Conservation (phyloP, 2,888 invertebrate species). For the Sacculina carcini region DNA sequence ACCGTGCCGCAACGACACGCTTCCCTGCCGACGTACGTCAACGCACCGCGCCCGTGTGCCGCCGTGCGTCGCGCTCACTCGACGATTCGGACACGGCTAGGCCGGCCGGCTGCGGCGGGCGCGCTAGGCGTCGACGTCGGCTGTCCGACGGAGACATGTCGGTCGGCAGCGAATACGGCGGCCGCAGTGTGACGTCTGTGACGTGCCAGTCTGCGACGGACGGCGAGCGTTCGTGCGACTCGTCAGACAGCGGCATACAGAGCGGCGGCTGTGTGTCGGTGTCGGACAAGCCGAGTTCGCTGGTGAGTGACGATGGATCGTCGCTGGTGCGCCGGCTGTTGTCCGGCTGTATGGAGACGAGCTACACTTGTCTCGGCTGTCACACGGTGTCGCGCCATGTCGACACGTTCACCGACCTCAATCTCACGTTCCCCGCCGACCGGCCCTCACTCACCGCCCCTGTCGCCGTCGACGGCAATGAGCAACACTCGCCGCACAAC, state of each 20-base stretch:
- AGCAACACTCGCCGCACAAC: too few species aligned
- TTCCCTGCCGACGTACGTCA: neutral
- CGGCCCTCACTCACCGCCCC: neutral
- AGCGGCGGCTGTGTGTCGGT: slow-evolving; percentile 4
- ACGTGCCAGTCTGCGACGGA: neutral
- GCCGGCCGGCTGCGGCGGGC: neutral
- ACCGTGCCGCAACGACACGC: neutral
- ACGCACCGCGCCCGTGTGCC: too few species aligned
- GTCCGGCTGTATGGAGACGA: slow-evolving; percentile 45
- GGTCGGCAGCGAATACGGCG: too few species aligned
- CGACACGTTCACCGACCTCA: slow-evolving; percentile 50
- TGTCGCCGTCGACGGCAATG: too few species aligned
- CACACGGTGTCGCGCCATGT: slow-evolving; percentile 39
- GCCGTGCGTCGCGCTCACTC: neutral
- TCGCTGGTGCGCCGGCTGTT: slow-evolving; percentile 41
- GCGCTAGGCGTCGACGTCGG: too few species aligned
- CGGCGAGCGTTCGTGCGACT: neutral
- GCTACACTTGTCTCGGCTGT: slow-evolving; percentile 45
- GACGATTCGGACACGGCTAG: neutral
- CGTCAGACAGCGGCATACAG: neutral
- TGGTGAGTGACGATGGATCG: slow-evolving; percentile 17
- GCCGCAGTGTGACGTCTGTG: neutral
- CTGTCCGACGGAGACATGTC: too few species aligned
- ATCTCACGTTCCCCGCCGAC: slow-evolving; percentile 19
- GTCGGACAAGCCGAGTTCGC: slow-evolving; percentile 9